Evolutionary conservation across 2,797 vertebrate genomes (phyloP).

Genomic region (Threskiornis aethiopicus): DNA sequence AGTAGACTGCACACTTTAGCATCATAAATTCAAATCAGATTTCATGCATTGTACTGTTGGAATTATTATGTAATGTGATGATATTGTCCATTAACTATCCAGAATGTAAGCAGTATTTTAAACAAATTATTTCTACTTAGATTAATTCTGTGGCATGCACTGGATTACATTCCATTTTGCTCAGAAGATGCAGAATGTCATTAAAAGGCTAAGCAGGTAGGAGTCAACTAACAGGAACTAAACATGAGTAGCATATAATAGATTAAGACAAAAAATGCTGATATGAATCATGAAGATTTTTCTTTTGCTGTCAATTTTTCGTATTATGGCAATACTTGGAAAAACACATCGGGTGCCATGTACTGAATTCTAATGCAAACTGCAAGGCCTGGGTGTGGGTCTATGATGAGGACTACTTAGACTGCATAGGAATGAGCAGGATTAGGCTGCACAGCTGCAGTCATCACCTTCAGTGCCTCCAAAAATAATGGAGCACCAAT

Average conservation of each 20-base stretch:
- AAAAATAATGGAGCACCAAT: not conserved
- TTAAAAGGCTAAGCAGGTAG: not conserved
- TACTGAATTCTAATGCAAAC: not conserved
- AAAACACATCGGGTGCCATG: accelerated
- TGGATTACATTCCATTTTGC: not conserved
- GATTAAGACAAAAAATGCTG: not conserved
- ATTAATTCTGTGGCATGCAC: not conserved
- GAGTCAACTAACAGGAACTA: not conserved
- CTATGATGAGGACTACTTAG: not conserved
- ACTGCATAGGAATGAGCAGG: not conserved
- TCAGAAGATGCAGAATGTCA: not conserved
- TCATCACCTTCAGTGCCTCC: not conserved
- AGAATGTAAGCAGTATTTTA: not conserved
- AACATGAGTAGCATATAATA: not conserved
- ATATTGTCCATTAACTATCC: not conserved
- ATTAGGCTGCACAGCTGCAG: not conserved
- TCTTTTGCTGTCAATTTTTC: not conserved
- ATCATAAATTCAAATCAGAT: not conserved
- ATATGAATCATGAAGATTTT: not conserved
- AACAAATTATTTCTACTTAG: not conserved
- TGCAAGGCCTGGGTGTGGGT: not conserved
- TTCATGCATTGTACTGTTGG: not conserved
- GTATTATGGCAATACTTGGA: not conserved
- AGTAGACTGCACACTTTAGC: not conserved
- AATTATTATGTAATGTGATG: not conserved